These are phyloP conservation scores for Thripadectes ignobilis DNA, from an alignment of 2,797 vertebrate species.

Conservation along the genomic window DNA sequence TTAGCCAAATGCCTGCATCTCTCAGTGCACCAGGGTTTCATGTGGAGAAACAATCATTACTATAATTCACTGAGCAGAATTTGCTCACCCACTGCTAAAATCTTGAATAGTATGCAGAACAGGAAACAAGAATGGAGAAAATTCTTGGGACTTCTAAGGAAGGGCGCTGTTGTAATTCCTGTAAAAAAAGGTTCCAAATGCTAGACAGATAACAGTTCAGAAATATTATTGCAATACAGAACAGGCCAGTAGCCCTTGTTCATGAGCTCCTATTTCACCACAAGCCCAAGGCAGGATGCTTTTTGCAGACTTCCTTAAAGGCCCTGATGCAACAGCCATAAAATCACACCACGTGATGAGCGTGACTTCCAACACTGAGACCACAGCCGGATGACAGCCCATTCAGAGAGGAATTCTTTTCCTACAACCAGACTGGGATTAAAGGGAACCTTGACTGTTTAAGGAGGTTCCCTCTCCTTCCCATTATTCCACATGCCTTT, in stretches of 20 bases:
- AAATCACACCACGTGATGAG: background rate
- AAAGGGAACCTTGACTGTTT: background rate
- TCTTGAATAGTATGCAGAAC: background rate
- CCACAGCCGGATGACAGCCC: fast-evolving
- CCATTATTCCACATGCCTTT: background rate
- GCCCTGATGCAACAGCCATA: background rate
- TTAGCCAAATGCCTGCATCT: background rate
- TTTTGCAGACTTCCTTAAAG: background rate
- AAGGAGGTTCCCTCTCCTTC: background rate
- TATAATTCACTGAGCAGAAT: background rate
- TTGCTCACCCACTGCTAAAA: background rate
- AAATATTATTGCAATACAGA: background rate
- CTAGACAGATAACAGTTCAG: background rate
- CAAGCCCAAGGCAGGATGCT: background rate
- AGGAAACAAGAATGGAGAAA: background rate
- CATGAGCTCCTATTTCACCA: background rate
- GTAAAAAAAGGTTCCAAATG: background rate
- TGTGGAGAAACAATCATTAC: background rate
- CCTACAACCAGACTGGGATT: background rate
- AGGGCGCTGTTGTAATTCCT: background rate
- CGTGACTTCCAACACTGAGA: background rate
- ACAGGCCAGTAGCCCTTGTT: background rate
- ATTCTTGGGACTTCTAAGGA: background rate
- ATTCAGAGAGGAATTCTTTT: background rate
- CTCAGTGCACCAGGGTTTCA: background rate